phyloP scores from a whole-genome alignment of 2,113 vertebrate species.

The Chlamydotis undulata region DNA sequence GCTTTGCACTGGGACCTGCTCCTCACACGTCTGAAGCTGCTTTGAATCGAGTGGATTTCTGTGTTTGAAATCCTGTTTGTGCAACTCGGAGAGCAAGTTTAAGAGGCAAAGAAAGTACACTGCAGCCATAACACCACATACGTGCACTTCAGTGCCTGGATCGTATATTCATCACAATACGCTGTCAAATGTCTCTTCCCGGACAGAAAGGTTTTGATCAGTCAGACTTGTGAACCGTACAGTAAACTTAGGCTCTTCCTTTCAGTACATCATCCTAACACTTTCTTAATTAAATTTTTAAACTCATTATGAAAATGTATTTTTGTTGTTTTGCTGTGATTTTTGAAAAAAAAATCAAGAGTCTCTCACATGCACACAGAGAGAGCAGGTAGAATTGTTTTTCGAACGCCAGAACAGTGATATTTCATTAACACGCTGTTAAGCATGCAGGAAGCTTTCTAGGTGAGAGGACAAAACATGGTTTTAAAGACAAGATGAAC shows the following conservation, averaged over 20 bases:
- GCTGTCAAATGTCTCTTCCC: background rate
- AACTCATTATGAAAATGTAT: background rate
- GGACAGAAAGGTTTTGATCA: background rate
- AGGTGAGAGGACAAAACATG: background rate
- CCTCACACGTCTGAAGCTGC: accelerated
- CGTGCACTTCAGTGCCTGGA: accelerated
- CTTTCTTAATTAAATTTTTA: background rate
- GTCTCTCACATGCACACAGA: accelerated
- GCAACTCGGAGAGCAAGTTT: background rate
- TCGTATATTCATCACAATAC: background rate
- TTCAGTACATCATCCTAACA: background rate
- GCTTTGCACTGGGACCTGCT: background rate
- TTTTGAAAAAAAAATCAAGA: background rate
- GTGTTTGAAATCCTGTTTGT: too few species aligned
- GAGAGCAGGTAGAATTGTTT: background rate
- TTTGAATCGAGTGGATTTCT: background rate
- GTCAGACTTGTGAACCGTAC: background rate
- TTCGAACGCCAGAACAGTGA: background rate
- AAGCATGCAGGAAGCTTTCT: background rate
- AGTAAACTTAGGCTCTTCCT: background rate
- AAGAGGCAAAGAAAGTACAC: background rate
- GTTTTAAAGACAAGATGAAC: background rate
- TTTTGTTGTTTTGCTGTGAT: background rate
- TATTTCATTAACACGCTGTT: background rate
- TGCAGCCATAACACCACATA: accelerated